phyloP scores from a whole-genome alignment of 2,888 invertebrate species.

The Alentia gelatinosa region DNA sequence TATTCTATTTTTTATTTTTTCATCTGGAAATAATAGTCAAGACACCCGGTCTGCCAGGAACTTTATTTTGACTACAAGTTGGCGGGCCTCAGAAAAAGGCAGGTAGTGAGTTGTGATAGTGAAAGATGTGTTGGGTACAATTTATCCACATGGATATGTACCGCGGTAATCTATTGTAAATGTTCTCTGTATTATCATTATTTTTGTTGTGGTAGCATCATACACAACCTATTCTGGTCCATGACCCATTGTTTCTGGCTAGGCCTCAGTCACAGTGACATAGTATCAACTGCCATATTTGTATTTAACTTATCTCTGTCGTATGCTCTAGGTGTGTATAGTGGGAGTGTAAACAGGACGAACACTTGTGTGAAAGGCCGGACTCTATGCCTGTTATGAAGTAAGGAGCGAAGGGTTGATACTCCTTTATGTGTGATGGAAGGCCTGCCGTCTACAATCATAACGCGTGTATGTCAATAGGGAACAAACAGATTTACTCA shows the following conservation, averaged over 20 bases:
- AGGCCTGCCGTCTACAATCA: too few species aligned
- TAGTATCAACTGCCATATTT: background rate
- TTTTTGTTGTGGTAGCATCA: too few species aligned
- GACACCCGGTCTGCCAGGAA: background rate
- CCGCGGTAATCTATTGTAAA: background rate
- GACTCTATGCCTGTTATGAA: too few species aligned
- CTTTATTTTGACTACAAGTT: background rate
- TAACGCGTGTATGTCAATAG: too few species aligned
- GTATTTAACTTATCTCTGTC: background rate
- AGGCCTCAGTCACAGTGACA: background rate
- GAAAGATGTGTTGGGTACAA: background rate
- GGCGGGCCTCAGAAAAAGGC: background rate
- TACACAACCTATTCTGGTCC: too few species aligned
- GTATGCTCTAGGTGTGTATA: background rate
- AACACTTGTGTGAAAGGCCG: too few species aligned
- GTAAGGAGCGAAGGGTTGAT: too few species aligned
- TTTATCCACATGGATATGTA: background rate
- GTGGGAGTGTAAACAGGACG: background rate
- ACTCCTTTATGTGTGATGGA: too few species aligned
- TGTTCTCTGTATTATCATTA: too few species aligned
- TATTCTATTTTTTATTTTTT: background rate
- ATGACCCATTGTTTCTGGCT: background rate
- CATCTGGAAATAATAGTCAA: background rate
- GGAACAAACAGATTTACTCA: too few species aligned
- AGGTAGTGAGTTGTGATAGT: background rate